These are phyloP conservation scores for Tiaroga cobitis DNA, from an alignment of 2,797 vertebrate species.

Conservation along the genomic window DNA sequence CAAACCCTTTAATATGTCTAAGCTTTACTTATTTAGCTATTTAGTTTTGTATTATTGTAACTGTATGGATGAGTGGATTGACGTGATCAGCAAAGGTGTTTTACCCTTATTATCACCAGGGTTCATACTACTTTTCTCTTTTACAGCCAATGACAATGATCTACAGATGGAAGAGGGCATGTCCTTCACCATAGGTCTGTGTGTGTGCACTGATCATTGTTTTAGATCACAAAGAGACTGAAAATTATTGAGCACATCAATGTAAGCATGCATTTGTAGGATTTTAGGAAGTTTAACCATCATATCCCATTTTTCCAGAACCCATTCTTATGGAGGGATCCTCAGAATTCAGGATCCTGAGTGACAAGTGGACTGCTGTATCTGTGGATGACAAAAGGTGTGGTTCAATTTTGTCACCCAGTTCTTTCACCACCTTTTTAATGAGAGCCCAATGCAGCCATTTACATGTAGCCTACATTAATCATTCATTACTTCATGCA, in stretches of 20 bases:
- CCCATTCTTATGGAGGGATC: conserved; percentile 95
- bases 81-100: neutral
- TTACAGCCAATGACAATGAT: conserved; percentile 88
- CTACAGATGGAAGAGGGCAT: conserved; percentile 94
- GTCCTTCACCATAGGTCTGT: conserved; percentile 95
- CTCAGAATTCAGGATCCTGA: conserved; percentile 86
- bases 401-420: neutral
- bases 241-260: neutral
- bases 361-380: conserved; percentile 93
- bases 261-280: neutral
- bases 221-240: neutral
- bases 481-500: conserved; percentile 19
- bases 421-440: neutral
- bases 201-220: conserved; percentile 13
- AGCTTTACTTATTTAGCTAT: neutral
- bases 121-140: conserved; percentile 60
- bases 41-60: neutral
- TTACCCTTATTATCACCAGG: neutral
- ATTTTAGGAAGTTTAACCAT: neutral
- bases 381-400: conserved; percentile 92
- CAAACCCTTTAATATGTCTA: neutral
- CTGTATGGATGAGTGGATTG: neutral
- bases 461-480: conserved; percentile 21
- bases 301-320: conserved; percentile 74
- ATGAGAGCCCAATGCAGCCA: neutral